phyloP scores from a whole-genome alignment of 1,140 invertebrate genomes.

The Pseudomyrmex cubaensis region DNA sequence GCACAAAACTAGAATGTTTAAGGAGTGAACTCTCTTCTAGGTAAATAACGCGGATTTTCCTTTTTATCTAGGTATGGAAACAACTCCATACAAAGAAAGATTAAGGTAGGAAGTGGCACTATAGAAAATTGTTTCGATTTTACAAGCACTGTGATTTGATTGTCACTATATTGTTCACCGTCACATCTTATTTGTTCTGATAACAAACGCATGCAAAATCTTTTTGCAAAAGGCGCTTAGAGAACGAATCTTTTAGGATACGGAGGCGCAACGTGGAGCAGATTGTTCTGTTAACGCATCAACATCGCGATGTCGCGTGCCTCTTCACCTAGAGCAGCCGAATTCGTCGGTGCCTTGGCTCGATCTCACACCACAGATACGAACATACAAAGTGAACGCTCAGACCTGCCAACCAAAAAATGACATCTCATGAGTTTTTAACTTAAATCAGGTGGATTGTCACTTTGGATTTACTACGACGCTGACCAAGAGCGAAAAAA shows the following conservation, averaged over 20 bases:
- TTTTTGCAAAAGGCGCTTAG: conserved; percentile 3
- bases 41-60: conserved; percentile 54
- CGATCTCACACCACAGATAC: conserved; percentile 78
- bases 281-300: conserved; percentile 78
- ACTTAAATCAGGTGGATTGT: conserved; percentile 62
- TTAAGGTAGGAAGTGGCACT: conserved; percentile 54
- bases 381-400: conserved; percentile 75
- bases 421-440: conserved; percentile 74
- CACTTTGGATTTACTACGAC: conserved; percentile 60
- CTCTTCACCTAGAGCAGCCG: conserved; percentile 79
- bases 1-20: conserved; percentile 46
- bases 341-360: conserved; percentile 73
- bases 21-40: conserved; percentile 37
- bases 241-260: conserved; percentile 75
- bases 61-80: conserved; percentile 56
- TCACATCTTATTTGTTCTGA: conserved; percentile 1
- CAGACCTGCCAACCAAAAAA: conserved; percentile 81
- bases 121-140: conserved; percentile 28
- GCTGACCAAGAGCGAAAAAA: conserved; percentile 56
- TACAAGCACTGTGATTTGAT: background rate
- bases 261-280: conserved; percentile 82
- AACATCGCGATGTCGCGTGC: conserved; percentile 79
- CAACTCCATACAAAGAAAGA: conserved; percentile 52
- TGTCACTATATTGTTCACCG: background rate
- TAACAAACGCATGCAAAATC: conserved; percentile 4